A percentile compares a stretch with the other conserved stretches of the same genome.
Evolutionary conservation across 2,888 invertebrate species (phyloP).

Genomic region (Caenorhabditis sp.): DNA sequence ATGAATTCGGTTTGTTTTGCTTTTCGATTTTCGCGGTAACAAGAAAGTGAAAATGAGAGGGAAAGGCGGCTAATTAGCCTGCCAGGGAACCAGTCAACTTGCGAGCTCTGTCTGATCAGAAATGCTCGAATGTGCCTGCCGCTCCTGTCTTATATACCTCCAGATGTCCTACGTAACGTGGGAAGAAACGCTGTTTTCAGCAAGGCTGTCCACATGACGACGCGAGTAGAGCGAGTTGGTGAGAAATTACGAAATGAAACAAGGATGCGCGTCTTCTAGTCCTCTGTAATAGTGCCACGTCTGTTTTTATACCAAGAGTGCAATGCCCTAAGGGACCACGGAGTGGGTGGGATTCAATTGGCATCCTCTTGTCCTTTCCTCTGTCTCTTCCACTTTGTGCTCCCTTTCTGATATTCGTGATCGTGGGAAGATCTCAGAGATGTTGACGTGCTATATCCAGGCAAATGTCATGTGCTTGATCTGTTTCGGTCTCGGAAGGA

Average conservation of each 20-base stretch:
- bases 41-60: slow-evolving; percentile 14
- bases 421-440: slow-evolving; percentile 10
- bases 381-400: background rate
- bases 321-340: background rate
- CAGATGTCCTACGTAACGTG: slow-evolving; percentile 25
- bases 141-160: slow-evolving; percentile 19
- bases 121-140: background rate
- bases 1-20: background rate
- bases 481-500: background rate
- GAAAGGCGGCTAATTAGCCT: slow-evolving; percentile 13
- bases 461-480: slow-evolving; percentile 32
- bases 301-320: background rate
- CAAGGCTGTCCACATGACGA: slow-evolving; percentile 10
- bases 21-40: slow-evolving; percentile 4
- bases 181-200: slow-evolving; percentile 30
- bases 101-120: slow-evolving; percentile 1
- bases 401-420: slow-evolving; percentile 29
- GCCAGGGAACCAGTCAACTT: slow-evolving; percentile 7
- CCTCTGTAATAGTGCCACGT: background rate
- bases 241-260: background rate
- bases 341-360: slow-evolving; percentile 39
- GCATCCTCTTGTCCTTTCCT: slow-evolving; percentile 16
- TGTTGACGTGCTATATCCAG: slow-evolving; percentile 17
- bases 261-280: background rate
- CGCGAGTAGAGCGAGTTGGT: background rate